Conservation (phyloP, 2,888 invertebrate species). For the Lasioglossum villosulum region DNA sequence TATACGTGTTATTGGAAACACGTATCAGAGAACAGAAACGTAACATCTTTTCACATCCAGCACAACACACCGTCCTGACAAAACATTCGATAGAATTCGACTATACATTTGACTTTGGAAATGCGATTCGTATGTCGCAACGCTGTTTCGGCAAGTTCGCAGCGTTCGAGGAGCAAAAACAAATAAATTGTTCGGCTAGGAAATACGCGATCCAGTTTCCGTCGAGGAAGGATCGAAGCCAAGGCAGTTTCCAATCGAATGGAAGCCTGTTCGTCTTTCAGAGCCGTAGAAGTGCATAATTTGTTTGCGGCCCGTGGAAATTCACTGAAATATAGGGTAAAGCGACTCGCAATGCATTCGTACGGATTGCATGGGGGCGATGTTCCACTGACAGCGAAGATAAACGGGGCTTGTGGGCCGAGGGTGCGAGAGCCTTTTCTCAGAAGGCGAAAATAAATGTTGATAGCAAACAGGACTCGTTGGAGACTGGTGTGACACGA, state of each 20-base stretch:
- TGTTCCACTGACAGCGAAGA: conserved; percentile 25
- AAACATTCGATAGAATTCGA: too few relatives aligned
- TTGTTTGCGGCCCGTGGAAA: conserved; percentile 54
- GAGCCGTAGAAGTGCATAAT: conserved; percentile 55
- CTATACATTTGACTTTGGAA: too few relatives aligned
- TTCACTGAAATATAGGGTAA: conserved; percentile 46
- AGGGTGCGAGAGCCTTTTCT: conserved; percentile 25
- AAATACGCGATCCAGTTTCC: conserved; percentile 13
- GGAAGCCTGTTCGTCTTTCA: conserved; percentile 42
- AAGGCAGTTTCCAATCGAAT: not conserved
- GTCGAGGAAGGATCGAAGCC: conserved; percentile 6
- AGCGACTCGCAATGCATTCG: conserved; percentile 49
- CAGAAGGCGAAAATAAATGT: conserved; percentile 28
- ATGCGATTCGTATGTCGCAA: too few relatives aligned
- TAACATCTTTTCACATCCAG: too few relatives aligned
- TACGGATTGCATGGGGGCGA: conserved; percentile 40
- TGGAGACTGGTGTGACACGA: conserved; percentile 39
- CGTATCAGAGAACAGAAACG: too few relatives aligned
- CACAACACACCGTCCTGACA: too few relatives aligned
- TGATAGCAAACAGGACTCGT: conserved; percentile 45
- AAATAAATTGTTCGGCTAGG: not conserved
- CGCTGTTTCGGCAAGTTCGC: too few relatives aligned
- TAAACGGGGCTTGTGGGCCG: conserved; percentile 41
- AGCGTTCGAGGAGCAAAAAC: too few relatives aligned
- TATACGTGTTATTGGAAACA: too few relatives aligned